Percentiles rank a stretch among this genome's conserved stretches.
Conservation (phyloP, 2,888 invertebrate species). For the Yponomeuta evonymella region DNA sequence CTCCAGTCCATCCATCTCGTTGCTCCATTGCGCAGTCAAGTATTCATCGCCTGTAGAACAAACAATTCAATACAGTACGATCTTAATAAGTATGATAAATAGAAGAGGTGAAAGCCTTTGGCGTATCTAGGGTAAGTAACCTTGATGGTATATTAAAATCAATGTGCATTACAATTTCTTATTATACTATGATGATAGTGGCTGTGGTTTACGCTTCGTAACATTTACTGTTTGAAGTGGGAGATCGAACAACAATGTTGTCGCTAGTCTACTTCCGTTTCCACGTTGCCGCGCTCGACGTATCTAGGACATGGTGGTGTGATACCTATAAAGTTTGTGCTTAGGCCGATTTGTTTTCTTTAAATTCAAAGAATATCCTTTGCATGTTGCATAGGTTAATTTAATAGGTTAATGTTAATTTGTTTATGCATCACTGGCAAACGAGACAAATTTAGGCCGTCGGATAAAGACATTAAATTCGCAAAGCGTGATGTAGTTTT, state of each 20-base stretch:
- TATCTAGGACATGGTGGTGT: slow-evolving; percentile 53
- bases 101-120: too few relatives aligned
- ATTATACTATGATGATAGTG: not conserved
- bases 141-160: too few relatives aligned
- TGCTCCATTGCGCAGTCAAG: slow-evolving; percentile 68
- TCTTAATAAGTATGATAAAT: too few relatives aligned
- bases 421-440: too few relatives aligned
- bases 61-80: not conserved
- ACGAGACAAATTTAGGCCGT: too few relatives aligned
- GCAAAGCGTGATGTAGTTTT: too few relatives aligned
- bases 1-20: slow-evolving; percentile 58
- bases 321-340: not conserved
- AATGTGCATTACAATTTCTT: not conserved
- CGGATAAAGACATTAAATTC: too few relatives aligned
- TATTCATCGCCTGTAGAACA: slow-evolving; percentile 62
- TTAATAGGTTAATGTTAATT: too few relatives aligned
- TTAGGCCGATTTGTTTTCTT: not conserved
- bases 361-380: not conserved
- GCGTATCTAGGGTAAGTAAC: too few relatives aligned
- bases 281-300: slow-evolving; percentile 52
- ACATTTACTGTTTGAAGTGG: slow-evolving; percentile 22
- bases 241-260: slow-evolving; percentile 65
- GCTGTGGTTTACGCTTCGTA: not conserved
- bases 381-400: too few relatives aligned
- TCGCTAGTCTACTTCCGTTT: slow-evolving; percentile 69